Percentiles rank a stretch among this genome's conserved stretches.
Evolutionary conservation across 2,888 invertebrate genomes (phyloP).

Genomic region (Zaprionus bogoriensis): DNA sequence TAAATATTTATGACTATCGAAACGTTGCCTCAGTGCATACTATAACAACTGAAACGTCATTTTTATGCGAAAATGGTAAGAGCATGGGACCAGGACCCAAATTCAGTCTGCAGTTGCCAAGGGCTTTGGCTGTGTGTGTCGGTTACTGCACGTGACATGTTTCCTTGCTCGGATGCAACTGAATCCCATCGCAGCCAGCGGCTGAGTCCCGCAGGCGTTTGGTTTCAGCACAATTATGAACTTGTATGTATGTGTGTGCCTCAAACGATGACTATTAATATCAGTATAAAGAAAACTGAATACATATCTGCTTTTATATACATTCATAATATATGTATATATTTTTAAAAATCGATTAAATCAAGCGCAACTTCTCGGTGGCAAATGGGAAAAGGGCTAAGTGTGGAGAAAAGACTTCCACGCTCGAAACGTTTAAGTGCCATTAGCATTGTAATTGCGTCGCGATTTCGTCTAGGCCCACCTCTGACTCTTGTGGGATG

Average conservation of each 20-base stretch:
- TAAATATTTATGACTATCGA: slow-evolving; percentile 76
- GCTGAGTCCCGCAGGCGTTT: too few relatives aligned
- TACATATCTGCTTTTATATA: too few relatives aligned
- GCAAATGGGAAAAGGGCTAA: too few relatives aligned
- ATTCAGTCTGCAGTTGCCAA: slow-evolving; percentile 15
- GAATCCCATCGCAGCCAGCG: too few relatives aligned
- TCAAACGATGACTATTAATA: slow-evolving; percentile 16
- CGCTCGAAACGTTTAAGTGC: slow-evolving; percentile 69
- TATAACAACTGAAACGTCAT: slow-evolving; percentile 77
- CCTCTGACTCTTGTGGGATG: not conserved
- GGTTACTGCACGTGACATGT: slow-evolving; percentile 49
- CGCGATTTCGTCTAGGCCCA: slow-evolving; percentile 43
- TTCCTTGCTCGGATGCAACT: slow-evolving; percentile 22
- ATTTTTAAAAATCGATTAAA: too few relatives aligned
- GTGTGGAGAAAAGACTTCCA: slow-evolving; percentile 8
- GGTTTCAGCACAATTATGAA: slow-evolving; percentile 62
- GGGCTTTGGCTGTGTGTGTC: slow-evolving; percentile 1
- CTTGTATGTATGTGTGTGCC: slow-evolving; percentile 45
- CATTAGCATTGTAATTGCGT: slow-evolving; percentile 71
- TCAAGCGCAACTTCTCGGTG: too few relatives aligned
- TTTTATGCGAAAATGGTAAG: slow-evolving; percentile 66
- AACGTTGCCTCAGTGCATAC: slow-evolving; percentile 76
- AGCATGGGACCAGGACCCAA: slow-evolving; percentile 26
- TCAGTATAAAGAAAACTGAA: too few relatives aligned
- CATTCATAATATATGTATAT: too few relatives aligned